These are phyloP conservation scores for Polydrusus tereticollis DNA, from an alignment of 2,888 invertebrate species.

Conservation along the genomic window DNA sequence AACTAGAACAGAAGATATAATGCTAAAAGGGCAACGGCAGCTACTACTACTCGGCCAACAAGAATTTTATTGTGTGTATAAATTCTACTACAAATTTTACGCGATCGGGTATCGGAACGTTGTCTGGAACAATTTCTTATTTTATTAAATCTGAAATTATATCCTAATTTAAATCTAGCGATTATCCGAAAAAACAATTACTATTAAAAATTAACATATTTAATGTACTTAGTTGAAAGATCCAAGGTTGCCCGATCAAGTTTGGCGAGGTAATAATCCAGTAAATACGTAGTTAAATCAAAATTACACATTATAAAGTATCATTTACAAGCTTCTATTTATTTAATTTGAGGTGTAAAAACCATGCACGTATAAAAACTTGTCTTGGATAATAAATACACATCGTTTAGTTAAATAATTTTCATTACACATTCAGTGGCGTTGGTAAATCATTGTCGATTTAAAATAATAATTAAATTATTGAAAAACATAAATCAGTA, in stretches of 20 bases:
- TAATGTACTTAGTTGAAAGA: conserved; percentile 52
- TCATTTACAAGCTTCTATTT: conserved; percentile 29
- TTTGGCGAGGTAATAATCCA: conserved; percentile 53
- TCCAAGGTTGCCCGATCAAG: conserved; percentile 56
- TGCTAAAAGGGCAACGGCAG: too few relatives aligned
- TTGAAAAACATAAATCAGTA: too few relatives aligned
- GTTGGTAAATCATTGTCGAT: too few relatives aligned
- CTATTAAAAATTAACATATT: conserved; percentile 52
- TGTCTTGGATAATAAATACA: conserved; percentile 8
- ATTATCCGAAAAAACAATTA: conserved; percentile 40
- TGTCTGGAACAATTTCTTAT: conserved; percentile 3
- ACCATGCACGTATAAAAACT: conserved; percentile 22
- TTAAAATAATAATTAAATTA: too few relatives aligned
- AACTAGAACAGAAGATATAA: too few relatives aligned
- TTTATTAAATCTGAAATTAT: conserved; percentile 8
- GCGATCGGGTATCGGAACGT: too few relatives aligned
- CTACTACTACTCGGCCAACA: too few relatives aligned
- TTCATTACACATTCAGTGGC: not conserved
- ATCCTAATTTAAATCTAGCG: conserved; percentile 14
- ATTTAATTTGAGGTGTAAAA: conserved; percentile 30
- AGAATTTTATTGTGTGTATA: too few relatives aligned
- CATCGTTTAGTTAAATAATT: not conserved
- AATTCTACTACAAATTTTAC: too few relatives aligned
- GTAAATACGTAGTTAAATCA: conserved; percentile 50
- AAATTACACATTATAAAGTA: conserved; percentile 30